phyloP scores from a whole-genome alignment of 2,888 invertebrate species.

The Agrilus cyanescens region DNA sequence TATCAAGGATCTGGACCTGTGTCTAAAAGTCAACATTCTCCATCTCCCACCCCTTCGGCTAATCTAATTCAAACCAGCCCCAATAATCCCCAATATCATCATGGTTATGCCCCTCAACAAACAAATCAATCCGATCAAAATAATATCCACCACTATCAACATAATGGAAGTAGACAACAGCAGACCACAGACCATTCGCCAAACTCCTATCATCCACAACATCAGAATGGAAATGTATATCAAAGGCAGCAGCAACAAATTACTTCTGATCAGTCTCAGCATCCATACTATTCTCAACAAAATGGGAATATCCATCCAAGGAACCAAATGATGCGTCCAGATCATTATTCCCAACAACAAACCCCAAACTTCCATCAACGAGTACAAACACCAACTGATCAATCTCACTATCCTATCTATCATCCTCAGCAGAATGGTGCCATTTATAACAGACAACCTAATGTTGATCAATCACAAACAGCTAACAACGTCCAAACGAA shows the following conservation, averaged over 20 bases:
- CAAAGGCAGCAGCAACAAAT: constrained; percentile 13
- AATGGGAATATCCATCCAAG: constrained; percentile 1
- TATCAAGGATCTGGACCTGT: no score
- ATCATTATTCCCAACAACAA: constrained; percentile 24
- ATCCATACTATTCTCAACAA: constrained; percentile 1
- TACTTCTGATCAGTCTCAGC: constrained; percentile 22
- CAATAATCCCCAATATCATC: no score
- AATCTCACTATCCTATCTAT: constrained; percentile 3
- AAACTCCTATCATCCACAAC: constrained; percentile 14
- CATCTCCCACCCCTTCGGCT: no score
- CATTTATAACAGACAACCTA: constrained; percentile 3
- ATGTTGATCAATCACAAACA: constrained; percentile 5
- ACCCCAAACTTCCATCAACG: constrained; percentile 11
- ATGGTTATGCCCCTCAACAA: no score
- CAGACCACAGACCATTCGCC: constrained; percentile 1
- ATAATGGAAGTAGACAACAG: no score
- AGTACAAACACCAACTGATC: constrained; percentile 10
- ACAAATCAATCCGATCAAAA: no score
- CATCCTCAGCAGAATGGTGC: constrained; percentile 5
- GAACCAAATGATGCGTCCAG: constrained; percentile 5
- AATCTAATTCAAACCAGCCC: no score
- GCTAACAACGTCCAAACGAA: constrained; percentile 10
- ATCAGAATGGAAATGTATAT: constrained; percentile 14
- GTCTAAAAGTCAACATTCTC: no score
- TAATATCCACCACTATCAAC: no score